These are phyloP conservation scores for Oncorhynchus kisutch DNA, from an alignment of 2,113 vertebrate species.

Conservation along the genomic window DNA sequence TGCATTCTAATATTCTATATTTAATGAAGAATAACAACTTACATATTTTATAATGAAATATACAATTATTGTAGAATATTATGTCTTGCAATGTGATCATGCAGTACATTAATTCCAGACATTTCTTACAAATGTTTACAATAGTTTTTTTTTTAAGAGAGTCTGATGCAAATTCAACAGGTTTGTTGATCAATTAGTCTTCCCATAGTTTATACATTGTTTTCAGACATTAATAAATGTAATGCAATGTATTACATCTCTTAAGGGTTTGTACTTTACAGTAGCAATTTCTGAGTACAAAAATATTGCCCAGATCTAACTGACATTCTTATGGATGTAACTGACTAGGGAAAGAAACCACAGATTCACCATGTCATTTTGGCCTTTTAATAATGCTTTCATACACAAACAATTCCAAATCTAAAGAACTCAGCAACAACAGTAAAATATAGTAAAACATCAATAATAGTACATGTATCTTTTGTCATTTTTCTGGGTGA, in stretches of 20 bases:
- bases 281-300: not conserved
- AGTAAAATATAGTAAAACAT: constrained; percentile 62
- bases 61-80: no score
- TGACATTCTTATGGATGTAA: not conserved
- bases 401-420: constrained; percentile 55
- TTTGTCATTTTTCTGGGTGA: constrained; percentile 28
- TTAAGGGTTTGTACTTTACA: no score
- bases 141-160: no score
- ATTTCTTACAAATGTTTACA: not conserved
- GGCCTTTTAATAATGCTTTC: constrained; percentile 11
- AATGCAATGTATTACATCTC: no score
- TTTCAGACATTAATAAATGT: no score
- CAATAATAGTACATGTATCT: constrained; percentile 44
- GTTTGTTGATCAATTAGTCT: no score
- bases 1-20: not conserved
- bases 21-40: not conserved
- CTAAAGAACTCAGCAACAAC: constrained; percentile 54
- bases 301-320: not conserved
- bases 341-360: not conserved
- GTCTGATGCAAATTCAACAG: no score
- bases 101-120: not conserved
- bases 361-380: constrained; percentile 23
- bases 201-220: no score
- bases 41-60: no score
- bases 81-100: no score